Evolutionary conservation across 2,113 vertebrate species (phyloP).

Genomic region (Holacanthus passer): DNA sequence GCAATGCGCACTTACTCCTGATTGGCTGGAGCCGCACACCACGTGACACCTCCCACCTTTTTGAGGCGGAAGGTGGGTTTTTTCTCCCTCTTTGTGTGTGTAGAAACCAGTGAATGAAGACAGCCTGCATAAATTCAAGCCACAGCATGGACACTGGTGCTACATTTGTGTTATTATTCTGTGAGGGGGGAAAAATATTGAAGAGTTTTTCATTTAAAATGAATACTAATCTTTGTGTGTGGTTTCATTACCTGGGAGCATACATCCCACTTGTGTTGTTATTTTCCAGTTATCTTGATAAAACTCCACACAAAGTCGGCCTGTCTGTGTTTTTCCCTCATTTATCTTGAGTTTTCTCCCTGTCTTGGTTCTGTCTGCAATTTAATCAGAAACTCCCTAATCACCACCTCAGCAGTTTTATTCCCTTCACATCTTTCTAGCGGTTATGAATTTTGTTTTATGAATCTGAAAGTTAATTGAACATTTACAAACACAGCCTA

Average conservation of each 20-base stretch:
- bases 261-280: background rate
- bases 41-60: conserved; percentile 64
- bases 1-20: conserved; percentile 82
- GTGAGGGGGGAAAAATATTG: background rate
- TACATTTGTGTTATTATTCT: background rate
- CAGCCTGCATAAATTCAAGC: conserved; percentile 17
- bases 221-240: background rate
- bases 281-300: background rate
- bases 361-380: background rate
- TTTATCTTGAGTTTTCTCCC: background rate
- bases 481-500: background rate
- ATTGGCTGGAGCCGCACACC: conserved; percentile 63
- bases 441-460: background rate
- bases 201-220: background rate
- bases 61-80: conserved; percentile 51
- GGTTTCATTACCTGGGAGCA: background rate
- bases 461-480: background rate
- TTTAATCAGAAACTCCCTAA: background rate
- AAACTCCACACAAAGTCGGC: background rate
- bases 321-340: background rate
- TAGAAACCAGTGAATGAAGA: conserved; percentile 63
- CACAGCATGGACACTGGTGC: conserved; percentile 1
- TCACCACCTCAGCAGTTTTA: background rate
- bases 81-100: background rate
- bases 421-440: background rate